Base-by-base conservation (phyloP, 2,888 invertebrate genomes). In the Spatulosminthurus flaviceps region DNA sequence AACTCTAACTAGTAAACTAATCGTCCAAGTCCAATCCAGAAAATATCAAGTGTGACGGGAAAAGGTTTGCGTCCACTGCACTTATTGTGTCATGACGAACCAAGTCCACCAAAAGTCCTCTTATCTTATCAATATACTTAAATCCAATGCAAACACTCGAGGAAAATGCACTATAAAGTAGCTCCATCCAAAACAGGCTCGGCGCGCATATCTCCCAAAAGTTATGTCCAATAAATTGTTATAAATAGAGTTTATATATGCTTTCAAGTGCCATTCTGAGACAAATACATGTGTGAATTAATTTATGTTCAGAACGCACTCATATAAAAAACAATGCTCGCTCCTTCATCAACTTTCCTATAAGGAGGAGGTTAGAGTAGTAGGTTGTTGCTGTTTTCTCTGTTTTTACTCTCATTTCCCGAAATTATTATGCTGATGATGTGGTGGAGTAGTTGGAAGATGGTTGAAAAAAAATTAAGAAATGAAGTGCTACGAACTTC, bases 1-100 rank as follows among this genome's bases (percentile, higher is more conserved):
- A 41, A 41, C 16, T 51, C 19, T 16, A 51, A 51, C 16, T 51
- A 51, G 7, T 9, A 9, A 13, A n/a, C 19, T 19, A 51, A 51
- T 19, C 51, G n/a, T 51, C 34, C 13, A 41, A 51, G 51, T 24
- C 22, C 60, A 74, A 34, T 74, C 74, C 60, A 75, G 66, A 66
- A 29, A 75, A 75, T 26, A 66, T 75, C 66, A 75, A 41, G 75
- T 75, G 75, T 75, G 64, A 75, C 75, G 75, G n/a, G 64, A 75
- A 75, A 75, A 74, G 60, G 42, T 61, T 75, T n/a, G n/a, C 75
- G 64, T 75, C 66, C 61, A 66, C 74, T 61, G 64, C 26, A 11
- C 64, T 74, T 21, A 51, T n/a, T n/a, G n/a, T n/a, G n/a, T n/a
- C 11, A 26, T 64, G 64, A 74, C 74, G 64, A 64, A 51, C 64